phyloP scores from a whole-genome alignment of 2,888 invertebrate genomes.

The Microplitis deprimator region DNA sequence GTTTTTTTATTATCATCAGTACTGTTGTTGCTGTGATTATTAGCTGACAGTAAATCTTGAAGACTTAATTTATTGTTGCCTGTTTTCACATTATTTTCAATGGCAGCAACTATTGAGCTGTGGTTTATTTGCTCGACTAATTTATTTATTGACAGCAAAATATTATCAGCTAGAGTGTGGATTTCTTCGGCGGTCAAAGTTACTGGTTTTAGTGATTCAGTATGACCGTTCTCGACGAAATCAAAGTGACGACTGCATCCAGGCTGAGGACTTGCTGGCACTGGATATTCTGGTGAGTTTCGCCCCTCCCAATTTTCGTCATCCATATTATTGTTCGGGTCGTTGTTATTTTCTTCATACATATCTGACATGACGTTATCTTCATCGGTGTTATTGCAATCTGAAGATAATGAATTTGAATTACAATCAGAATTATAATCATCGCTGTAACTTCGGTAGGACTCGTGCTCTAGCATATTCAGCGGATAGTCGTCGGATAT shows the following conservation, averaged over 20 bases:
- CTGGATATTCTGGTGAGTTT: neutral
- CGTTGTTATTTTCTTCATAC: constrained; percentile 61
- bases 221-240: neutral
- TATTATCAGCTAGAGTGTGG: constrained; percentile 33
- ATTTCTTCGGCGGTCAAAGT: constrained; percentile 21
- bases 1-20: too few relatives aligned
- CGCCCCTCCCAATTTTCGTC: constrained; percentile 34
- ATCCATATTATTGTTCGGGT: constrained; percentile 60
- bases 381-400: too few relatives aligned
- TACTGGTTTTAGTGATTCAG: too few relatives aligned
- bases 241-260: constrained; percentile 58
- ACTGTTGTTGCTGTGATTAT: constrained; percentile 37
- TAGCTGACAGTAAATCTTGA: constrained; percentile 54
- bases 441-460: neutral
- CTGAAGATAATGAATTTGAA: too few relatives aligned
- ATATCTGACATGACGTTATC: constrained; percentile 45
- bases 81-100: constrained; percentile 41
- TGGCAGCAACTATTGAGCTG: constrained; percentile 36
- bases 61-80: constrained; percentile 52
- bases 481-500: neutral
- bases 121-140: constrained; percentile 47
- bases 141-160: constrained; percentile 25
- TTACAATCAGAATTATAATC: neutral
- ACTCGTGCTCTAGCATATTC: neutral
- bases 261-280: constrained; percentile 49